Evolutionary conservation across 2,888 invertebrate species (phyloP).

Genomic region (Smittia aterrima): DNA sequence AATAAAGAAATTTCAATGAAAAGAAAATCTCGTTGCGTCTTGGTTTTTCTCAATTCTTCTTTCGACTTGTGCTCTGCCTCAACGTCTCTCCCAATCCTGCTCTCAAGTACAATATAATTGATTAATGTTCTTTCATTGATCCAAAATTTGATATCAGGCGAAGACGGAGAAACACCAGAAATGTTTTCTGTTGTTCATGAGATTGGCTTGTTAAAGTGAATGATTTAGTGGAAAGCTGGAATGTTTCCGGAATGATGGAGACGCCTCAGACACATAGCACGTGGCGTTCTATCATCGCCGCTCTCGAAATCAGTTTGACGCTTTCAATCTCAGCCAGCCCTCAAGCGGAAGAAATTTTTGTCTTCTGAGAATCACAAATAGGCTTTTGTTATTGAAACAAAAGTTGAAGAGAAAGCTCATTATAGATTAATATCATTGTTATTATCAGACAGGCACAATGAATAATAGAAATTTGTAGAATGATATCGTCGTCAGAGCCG

Average conservation of each 20-base stretch:
- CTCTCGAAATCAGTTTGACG: too few species aligned
- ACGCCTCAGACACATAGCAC: too few species aligned
- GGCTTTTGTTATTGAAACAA: too few species aligned
- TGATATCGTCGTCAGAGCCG: too few species aligned
- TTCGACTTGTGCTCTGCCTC: background rate
- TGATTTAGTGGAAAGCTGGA: constrained; percentile 4
- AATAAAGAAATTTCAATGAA: background rate
- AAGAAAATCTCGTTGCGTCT: background rate
- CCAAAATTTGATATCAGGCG: background rate
- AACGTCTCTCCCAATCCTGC: background rate
- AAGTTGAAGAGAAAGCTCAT: constrained; percentile 1
- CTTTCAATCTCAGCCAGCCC: too few species aligned
- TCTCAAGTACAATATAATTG: constrained; percentile 17
- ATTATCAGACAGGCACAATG: background rate
- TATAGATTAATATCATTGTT: constrained; percentile 7
- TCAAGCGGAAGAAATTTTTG: too few species aligned
- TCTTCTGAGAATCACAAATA: too few species aligned
- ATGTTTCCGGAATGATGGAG: background rate
- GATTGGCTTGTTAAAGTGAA: constrained; percentile 1
- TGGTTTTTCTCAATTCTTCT: background rate
- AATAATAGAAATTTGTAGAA: too few species aligned
- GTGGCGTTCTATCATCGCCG: too few species aligned
- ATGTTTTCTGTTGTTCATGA: background rate
- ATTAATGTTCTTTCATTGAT: constrained; percentile 21
- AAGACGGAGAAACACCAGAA: background rate